Conservation (phyloP, 2,797 vertebrate species). For the Synanceia verrucosa region DNA sequence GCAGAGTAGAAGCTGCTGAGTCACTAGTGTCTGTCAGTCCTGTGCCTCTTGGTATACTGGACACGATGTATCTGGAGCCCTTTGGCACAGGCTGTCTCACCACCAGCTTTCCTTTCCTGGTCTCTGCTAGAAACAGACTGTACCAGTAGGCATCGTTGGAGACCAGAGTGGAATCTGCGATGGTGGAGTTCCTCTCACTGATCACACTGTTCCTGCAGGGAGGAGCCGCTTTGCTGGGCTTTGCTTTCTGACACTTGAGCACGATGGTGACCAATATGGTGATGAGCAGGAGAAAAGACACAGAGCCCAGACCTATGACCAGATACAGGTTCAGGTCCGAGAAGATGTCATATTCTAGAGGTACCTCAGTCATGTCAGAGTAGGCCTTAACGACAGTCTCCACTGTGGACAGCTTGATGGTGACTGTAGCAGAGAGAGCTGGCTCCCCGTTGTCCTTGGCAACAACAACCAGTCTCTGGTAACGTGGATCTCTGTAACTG, state of each 20-base stretch:
- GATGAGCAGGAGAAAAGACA: constrained; percentile 76
- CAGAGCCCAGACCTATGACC: constrained; percentile 74
- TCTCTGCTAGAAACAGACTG: constrained; percentile 67
- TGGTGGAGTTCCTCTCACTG: constrained; percentile 71
- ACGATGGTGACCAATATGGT: constrained; percentile 66
- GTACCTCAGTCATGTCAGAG: constrained; percentile 72
- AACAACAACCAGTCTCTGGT: constrained; percentile 69
- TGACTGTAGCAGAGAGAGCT: constrained; percentile 76
- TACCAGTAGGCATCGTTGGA: constrained; percentile 75
- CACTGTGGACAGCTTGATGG: constrained; percentile 74
- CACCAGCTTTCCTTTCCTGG: constrained; percentile 66
- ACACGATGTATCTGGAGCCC: constrained; percentile 74
- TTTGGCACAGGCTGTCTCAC: constrained; percentile 71
- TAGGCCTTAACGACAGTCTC: constrained; percentile 72
- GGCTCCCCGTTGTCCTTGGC: constrained; percentile 77
- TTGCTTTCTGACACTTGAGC: constrained; percentile 73
- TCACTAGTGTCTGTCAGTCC: constrained; percentile 72
- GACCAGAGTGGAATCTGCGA: constrained; percentile 66
- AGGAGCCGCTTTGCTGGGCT: constrained; percentile 58
- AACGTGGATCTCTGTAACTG: constrained; percentile 75
- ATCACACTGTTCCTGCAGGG: constrained; percentile 70
- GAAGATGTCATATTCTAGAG: constrained; percentile 72
- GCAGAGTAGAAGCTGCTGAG: constrained; percentile 74
- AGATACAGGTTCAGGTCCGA: constrained; percentile 74
- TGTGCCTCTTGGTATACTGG: constrained; percentile 71